A percentile compares a stretch with the other conserved stretches of the same genome.
Conservation (phyloP, 2,888 invertebrate species). For the Schizaphis graminum region DNA sequence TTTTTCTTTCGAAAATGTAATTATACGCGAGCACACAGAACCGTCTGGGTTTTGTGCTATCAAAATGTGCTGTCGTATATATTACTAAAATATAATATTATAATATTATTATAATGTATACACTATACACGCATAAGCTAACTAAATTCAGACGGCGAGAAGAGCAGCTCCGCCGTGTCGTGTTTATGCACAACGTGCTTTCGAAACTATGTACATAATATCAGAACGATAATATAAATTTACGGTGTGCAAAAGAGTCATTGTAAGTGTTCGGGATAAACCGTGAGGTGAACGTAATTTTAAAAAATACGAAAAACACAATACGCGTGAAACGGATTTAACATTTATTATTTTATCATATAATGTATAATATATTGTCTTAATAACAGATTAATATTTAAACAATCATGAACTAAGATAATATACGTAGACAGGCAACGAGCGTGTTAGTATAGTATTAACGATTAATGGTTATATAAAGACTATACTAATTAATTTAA, state of each 20-base stretch:
- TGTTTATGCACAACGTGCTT: conserved; percentile 20
- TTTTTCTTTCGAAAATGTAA: not conserved
- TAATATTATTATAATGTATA: conserved; percentile 9
- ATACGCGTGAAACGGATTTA: not conserved
- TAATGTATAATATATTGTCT: not conserved
- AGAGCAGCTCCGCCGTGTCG: not conserved
- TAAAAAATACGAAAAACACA: not conserved
- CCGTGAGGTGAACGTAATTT: not conserved
- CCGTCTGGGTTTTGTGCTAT: not conserved
- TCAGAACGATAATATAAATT: not conserved
- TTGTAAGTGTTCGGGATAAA: not conserved
- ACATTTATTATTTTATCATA: not conserved
- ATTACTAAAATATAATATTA: conserved; percentile 12
- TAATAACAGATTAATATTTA: not conserved
- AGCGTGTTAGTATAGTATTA: not conserved
- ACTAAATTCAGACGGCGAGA: conserved; percentile 19
- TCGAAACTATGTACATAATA: not conserved
- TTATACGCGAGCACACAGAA: not conserved
- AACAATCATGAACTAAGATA: not conserved
- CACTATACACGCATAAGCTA: not conserved
- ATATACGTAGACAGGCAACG: not conserved
- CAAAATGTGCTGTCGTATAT: conserved; percentile 9
- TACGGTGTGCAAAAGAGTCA: not conserved
- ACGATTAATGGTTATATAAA: not conserved
- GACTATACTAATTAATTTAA: not conserved